These are phyloP conservation scores for Ommatoiulus sabulosus DNA, from an alignment of 2,888 invertebrate genomes.

Conservation along the genomic window DNA sequence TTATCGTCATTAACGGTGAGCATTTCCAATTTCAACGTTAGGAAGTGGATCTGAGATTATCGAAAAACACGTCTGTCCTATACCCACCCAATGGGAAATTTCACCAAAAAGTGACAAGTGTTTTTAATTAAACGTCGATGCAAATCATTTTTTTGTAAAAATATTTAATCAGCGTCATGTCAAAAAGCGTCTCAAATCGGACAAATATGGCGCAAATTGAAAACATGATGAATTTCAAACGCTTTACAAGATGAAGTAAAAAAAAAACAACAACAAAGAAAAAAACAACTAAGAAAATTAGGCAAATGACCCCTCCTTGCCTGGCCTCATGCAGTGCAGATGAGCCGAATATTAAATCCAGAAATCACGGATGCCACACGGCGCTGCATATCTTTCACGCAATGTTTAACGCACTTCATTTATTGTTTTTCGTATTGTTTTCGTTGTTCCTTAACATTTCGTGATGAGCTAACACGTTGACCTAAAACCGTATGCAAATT, in stretches of 20 bases:
- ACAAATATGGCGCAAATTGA: neutral
- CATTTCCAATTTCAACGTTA: neutral
- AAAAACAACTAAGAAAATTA: neutral
- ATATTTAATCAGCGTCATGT: too few species aligned
- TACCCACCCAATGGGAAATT: neutral
- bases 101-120: neutral
- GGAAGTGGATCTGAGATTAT: neutral
- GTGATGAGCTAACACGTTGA: neutral
- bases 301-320: neutral
- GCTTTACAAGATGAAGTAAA: neutral
- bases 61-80: neutral
- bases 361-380: neutral
- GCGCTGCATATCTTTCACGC: neutral
- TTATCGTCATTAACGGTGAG: neutral
- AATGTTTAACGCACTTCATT: neutral
- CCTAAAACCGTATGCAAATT: neutral
- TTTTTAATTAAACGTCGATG: constrained; percentile 11
- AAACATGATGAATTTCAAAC: neutral
- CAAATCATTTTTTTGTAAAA: neutral
- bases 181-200: neutral
- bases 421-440: neutral
- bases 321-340: neutral
- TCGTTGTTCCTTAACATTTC: neutral
- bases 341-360: neutral
- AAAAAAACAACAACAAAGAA: too few species aligned